Conservation (phyloP, 2,888 invertebrate genomes). For the Luperina testacea region DNA sequence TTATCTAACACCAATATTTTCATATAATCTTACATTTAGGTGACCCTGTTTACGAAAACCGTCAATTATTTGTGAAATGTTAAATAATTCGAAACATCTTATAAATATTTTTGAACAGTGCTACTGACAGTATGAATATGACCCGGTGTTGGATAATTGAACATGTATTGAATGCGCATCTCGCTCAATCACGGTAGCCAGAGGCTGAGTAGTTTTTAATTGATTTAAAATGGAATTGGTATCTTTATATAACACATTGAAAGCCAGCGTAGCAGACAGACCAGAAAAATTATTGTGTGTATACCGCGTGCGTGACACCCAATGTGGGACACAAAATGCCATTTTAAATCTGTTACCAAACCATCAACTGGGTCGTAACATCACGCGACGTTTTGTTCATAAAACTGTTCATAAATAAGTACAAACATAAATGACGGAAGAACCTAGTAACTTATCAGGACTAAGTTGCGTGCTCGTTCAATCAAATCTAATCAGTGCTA, state of each 20-base stretch:
- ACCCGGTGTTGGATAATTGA: constrained; percentile 3
- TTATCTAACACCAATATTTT: background rate
- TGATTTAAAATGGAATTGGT: background rate
- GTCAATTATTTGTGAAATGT: background rate
- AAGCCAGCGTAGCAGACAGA: background rate
- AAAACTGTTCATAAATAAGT: constrained; percentile 13
- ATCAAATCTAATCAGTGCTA: constrained; percentile 57
- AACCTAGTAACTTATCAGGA: constrained; percentile 20
- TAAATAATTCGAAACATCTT: background rate
- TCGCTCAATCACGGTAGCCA: background rate
- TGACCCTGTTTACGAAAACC: background rate
- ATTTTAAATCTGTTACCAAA: background rate
- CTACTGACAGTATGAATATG: background rate
- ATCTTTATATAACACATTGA: constrained; percentile 4
- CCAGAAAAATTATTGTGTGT: background rate
- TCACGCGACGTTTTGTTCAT: constrained; percentile 9
- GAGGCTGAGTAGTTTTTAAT: constrained; percentile 9
- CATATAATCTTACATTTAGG: background rate
- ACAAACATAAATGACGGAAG: constrained; percentile 1
- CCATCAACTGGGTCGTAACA: background rate
- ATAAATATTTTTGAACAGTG: background rate
- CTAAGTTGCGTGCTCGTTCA: constrained; percentile 32
- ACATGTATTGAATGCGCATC: constrained; percentile 7
- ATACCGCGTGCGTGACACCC: background rate
- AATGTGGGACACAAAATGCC: background rate